Conservation (phyloP, 2,888 invertebrate genomes). For the Galeruca laticollis region DNA sequence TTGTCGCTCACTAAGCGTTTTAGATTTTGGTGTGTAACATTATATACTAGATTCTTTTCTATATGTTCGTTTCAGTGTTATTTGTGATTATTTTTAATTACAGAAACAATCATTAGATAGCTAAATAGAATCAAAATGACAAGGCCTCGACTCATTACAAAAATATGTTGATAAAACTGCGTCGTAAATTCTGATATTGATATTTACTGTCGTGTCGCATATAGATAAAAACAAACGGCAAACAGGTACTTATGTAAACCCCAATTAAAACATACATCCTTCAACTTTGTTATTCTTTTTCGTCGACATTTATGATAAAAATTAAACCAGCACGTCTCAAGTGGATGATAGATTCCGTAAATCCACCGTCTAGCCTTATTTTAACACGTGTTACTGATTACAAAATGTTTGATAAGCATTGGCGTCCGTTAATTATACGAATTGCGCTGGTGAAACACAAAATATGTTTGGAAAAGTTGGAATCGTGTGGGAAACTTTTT, state of each 20-base stretch:
- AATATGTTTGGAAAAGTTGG: too few relatives aligned
- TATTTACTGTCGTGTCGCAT: not conserved
- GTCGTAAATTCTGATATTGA: not conserved
- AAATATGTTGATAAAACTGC: not conserved
- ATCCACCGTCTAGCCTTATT: slow-evolving; percentile 1
- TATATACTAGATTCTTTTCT: too few relatives aligned
- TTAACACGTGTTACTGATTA: slow-evolving; percentile 16
- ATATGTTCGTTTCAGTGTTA: too few relatives aligned
- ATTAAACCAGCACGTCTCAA: slow-evolving; percentile 17
- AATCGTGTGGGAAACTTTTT: too few relatives aligned
- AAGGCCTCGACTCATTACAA: not conserved
- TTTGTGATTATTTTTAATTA: too few relatives aligned
- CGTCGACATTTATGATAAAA: not conserved
- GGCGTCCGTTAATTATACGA: too few relatives aligned
- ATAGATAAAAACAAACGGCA: slow-evolving; percentile 1
- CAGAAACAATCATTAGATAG: too few relatives aligned
- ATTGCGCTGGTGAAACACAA: too few relatives aligned
- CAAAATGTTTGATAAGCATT: not conserved
- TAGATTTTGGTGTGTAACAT: too few relatives aligned
- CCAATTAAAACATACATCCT: not conserved
- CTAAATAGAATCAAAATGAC: not conserved
- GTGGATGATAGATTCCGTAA: slow-evolving; percentile 12
- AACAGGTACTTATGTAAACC: slow-evolving; percentile 2
- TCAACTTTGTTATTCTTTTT: slow-evolving; percentile 2
- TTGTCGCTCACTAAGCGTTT: too few relatives aligned